Percentiles rank a stretch among this genome's conserved stretches.
These are phyloP conservation scores for Hemibagrus guttatus DNA, from an alignment of 2,797 vertebrate genomes.

Conservation along the genomic window DNA sequence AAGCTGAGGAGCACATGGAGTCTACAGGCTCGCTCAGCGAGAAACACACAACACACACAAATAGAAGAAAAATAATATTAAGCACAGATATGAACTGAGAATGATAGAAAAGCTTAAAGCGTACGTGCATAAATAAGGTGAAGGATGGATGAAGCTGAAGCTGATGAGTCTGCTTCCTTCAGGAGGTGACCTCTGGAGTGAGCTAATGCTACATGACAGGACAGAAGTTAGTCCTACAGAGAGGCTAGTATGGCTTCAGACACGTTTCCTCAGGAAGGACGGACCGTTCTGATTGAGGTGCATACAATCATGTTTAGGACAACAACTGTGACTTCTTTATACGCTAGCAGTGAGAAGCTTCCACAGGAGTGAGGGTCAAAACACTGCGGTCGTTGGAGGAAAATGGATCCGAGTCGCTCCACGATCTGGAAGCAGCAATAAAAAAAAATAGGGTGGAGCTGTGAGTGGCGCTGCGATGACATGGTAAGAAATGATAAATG, in stretches of 20 bases:
- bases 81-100: neutral
- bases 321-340: neutral
- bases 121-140: conserved; percentile 3
- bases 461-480: conserved; percentile 51
- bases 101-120: neutral
- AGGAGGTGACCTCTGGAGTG: neutral
- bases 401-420: conserved; percentile 88
- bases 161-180: conserved; percentile 6
- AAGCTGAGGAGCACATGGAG: conserved; percentile 6
- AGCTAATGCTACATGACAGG: neutral
- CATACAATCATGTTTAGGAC: neutral
- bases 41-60: neutral
- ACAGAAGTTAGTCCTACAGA: neutral
- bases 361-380: conserved; percentile 92
- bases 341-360: conserved; percentile 77
- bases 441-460: conserved; percentile 73
- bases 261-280: neutral
- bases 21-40: neutral
- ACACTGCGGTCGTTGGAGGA: conserved; percentile 93
- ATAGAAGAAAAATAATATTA: neutral
- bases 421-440: conserved; percentile 91
- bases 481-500: conserved; percentile 3
- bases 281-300: neutral
- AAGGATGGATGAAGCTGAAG: conserved; percentile 22
- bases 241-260: conserved; percentile 2